Evolutionary conservation across 2,888 invertebrate genomes (phyloP).

Genomic region (Malthinus seriepunctatus): DNA sequence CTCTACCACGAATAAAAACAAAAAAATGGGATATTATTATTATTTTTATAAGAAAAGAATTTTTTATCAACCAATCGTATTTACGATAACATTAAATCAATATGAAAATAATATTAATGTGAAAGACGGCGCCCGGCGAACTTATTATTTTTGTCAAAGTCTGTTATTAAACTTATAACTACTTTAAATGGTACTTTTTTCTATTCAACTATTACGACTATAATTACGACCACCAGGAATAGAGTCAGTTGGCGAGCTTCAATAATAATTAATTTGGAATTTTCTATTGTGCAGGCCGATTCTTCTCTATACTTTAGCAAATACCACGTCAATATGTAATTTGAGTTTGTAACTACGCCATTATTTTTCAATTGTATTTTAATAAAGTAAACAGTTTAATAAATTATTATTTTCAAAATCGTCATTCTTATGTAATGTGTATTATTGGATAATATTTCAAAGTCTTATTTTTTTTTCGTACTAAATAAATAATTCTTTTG

Average conservation of each 20-base stretch:
- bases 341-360: background rate
- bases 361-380: slow-evolving; percentile 3
- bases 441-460: too few relatives aligned
- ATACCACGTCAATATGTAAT: slow-evolving; percentile 20
- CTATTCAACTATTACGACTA: slow-evolving; percentile 3
- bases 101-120: slow-evolving; percentile 15
- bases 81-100: slow-evolving; percentile 19
- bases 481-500: too few relatives aligned
- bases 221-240: slow-evolving; percentile 20
- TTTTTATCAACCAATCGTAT: slow-evolving; percentile 15
- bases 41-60: too few relatives aligned
- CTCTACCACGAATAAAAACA: too few relatives aligned
- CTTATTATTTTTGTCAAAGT: slow-evolving; percentile 20
- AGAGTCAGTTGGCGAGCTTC: slow-evolving; percentile 17
- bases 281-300: slow-evolving; percentile 19
- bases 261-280: slow-evolving; percentile 24
- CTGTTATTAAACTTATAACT: slow-evolving; percentile 23
- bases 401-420: background rate
- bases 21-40: too few relatives aligned
- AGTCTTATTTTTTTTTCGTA: too few relatives aligned
- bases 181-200: slow-evolving; percentile 16
- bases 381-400: slow-evolving; percentile 1
- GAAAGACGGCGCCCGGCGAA: slow-evolving; percentile 16
- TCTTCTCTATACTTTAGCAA: slow-evolving; percentile 20
- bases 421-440: too few relatives aligned